Conservation (phyloP, 2,797 vertebrate genomes). For the Hypotaenidia okinawae region DNA sequence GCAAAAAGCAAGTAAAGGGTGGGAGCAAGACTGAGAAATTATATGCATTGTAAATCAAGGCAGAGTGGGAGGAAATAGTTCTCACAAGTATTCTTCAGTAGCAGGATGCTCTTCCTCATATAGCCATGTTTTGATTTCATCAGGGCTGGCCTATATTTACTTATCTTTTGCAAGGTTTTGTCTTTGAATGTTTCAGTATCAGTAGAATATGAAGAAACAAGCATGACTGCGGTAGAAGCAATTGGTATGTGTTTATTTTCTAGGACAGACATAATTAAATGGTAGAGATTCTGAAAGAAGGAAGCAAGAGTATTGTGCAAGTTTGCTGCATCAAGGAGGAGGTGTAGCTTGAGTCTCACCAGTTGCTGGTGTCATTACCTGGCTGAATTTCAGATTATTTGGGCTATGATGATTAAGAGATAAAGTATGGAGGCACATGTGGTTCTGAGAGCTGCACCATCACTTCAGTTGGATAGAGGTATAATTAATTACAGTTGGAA, state of each 20-base stretch:
- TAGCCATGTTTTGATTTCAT: background rate
- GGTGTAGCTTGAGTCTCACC: background rate
- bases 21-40: background rate
- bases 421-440: background rate
- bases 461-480: background rate
- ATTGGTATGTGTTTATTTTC: background rate
- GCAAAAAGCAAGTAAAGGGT: background rate
- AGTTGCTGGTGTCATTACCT: background rate
- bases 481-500: background rate
- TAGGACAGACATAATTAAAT: background rate
- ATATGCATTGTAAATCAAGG: background rate
- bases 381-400: background rate
- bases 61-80: background rate
- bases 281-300: background rate
- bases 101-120: background rate
- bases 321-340: background rate
- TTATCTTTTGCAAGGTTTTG: background rate
- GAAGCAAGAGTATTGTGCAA: background rate
- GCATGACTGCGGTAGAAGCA: background rate
- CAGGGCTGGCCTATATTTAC: background rate
- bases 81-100: background rate
- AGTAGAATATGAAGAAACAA: background rate
- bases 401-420: background rate
- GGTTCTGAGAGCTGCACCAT: background rate
- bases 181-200: background rate